These are phyloP conservation scores for Brachypalpus laphriformis DNA, from an alignment of 2,888 invertebrate species.

Conservation along the genomic window DNA sequence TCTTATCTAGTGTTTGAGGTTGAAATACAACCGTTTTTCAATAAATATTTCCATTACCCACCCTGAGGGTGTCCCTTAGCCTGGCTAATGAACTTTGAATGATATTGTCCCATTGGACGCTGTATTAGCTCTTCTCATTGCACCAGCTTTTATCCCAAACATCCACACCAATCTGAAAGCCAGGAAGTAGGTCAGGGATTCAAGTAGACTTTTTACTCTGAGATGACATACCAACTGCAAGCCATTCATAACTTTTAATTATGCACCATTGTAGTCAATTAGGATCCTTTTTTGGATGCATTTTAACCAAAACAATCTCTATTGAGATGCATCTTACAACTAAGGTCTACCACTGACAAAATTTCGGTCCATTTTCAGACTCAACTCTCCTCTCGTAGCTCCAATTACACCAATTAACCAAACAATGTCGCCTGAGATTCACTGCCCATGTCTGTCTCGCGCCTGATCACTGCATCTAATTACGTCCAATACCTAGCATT, in stretches of 20 bases:
- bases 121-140: no score
- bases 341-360: no score
- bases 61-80: no score
- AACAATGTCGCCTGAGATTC: slow-evolving; percentile 8
- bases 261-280: not conserved
- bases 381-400: not conserved
- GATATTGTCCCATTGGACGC: no score
- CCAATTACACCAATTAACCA: not conserved
- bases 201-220: no score
- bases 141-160: no score
- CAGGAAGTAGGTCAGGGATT: no score
- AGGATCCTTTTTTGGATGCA: not conserved
- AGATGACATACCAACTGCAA: not conserved
- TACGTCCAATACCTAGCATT: not conserved
- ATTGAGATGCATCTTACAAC: not conserved
- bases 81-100: no score
- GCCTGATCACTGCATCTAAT: slow-evolving; percentile 2
- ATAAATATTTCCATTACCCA: no score
- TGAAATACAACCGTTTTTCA: no score
- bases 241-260: not conserved
- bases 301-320: not conserved
- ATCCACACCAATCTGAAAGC: no score
- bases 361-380: not conserved
- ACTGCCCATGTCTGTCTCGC: slow-evolving; percentile 8
- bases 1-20: no score